Percentiles rank a stretch among this genome's conserved stretches.
phyloP scores from a whole-genome alignment of 2,113 vertebrate genomes.

The Cyanistes caeruleus region DNA sequence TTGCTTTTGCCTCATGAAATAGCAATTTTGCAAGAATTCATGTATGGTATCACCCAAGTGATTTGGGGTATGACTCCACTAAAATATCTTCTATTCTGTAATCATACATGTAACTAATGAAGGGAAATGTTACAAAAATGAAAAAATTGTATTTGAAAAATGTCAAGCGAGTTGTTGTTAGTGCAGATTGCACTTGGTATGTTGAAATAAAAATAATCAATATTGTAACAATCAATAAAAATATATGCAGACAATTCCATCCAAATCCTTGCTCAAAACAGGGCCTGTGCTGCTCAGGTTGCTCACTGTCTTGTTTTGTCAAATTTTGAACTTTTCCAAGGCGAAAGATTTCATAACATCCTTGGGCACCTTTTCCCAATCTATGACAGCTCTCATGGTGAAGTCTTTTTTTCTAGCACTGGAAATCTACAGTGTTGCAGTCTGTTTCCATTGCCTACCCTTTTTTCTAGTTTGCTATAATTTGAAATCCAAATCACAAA shows the following conservation, averaged over 20 bases:
- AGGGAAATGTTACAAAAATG: background rate
- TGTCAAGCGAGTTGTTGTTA: background rate
- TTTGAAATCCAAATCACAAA: background rate
- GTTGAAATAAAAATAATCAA: conserved; percentile 19
- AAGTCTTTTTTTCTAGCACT: background rate
- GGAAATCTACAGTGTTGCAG: background rate
- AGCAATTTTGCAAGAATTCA: background rate
- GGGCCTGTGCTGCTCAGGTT: background rate
- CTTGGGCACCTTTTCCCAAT: background rate
- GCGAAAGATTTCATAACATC: background rate
- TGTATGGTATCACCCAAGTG: background rate
- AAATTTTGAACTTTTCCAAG: background rate
- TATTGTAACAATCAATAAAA: conserved; percentile 9
- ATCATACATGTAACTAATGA: background rate
- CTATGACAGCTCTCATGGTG: background rate
- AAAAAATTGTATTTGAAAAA: background rate
- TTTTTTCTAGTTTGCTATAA: background rate
- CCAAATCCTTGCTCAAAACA: background rate
- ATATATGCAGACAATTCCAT: background rate
- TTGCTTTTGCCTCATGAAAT: background rate
- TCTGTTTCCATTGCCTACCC: background rate
- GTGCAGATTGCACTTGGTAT: background rate
- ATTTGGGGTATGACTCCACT: background rate
- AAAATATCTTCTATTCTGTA: background rate
- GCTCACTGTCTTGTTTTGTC: background rate